Conservation (phyloP, 2,797 vertebrate species). For the Brachymystax lenok region DNA sequence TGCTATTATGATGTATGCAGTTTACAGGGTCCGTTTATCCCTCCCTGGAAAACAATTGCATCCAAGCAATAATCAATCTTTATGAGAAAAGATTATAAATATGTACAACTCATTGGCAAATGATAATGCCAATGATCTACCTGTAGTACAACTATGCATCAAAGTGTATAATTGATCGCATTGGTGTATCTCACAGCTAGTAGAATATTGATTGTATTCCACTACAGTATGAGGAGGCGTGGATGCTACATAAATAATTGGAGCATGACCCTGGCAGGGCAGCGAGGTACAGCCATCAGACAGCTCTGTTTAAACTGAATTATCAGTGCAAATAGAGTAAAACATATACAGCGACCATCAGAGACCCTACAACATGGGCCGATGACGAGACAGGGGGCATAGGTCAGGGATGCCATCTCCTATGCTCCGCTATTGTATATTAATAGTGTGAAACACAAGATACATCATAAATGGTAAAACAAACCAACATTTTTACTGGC, state of each 20-base stretch:
- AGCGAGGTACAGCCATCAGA: slow-evolving; percentile 33
- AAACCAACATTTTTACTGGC: neutral
- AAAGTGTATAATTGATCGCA: slow-evolving; percentile 53
- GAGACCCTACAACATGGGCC: slow-evolving; percentile 14
- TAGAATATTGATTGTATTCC: slow-evolving; percentile 51
- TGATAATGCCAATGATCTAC: slow-evolving; percentile 46
- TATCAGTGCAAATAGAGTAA: slow-evolving; percentile 30
- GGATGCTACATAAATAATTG: slow-evolving; percentile 48
- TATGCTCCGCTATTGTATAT: neutral
- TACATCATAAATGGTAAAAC: neutral
- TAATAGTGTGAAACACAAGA: neutral
- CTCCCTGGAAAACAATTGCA: neutral
- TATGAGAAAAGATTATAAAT: slow-evolving; percentile 10
- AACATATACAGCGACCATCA: slow-evolving; percentile 37
- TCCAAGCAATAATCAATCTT: neutral
- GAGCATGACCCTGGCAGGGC: slow-evolving; percentile 23
- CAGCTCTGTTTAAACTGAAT: slow-evolving; percentile 39
- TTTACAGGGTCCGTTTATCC: neutral
- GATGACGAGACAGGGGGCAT: slow-evolving; percentile 28
- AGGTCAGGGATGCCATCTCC: neutral
- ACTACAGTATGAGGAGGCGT: slow-evolving; percentile 13
- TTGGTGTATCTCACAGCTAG: slow-evolving; percentile 37
- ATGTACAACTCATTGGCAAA: slow-evolving; percentile 28
- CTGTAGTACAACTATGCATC: slow-evolving; percentile 47
- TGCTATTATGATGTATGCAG: neutral